Evolutionary conservation across 2,888 invertebrate genomes (phyloP).

Genomic region (Scaptomyza caliginosa): DNA sequence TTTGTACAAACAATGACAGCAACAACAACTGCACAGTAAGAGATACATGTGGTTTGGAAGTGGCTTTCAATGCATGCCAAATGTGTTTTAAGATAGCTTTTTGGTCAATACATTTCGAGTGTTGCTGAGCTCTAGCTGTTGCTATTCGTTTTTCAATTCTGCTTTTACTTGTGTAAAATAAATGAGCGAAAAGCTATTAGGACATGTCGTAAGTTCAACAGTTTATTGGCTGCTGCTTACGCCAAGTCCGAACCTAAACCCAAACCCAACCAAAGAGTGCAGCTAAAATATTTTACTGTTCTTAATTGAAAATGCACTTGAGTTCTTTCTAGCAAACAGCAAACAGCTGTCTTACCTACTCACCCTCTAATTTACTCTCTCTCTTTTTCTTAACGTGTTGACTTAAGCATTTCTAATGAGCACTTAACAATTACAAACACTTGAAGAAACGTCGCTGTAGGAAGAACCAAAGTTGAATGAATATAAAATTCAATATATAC

Average conservation of each 20-base stretch:
- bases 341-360: constrained; percentile 4
- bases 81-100: constrained; percentile 37
- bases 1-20: constrained; percentile 3
- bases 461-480: no score
- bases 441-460: neutral
- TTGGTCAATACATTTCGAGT: constrained; percentile 32
- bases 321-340: constrained; percentile 6
- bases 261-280: constrained; percentile 29
- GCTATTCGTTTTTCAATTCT: constrained; percentile 10
- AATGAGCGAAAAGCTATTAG: constrained; percentile 70
- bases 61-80: constrained; percentile 48
- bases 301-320: constrained; percentile 76
- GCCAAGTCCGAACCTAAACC: neutral
- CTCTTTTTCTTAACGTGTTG: constrained; percentile 7
- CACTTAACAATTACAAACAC: constrained; percentile 69
- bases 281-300: constrained; percentile 72
- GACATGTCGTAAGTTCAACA: constrained; percentile 65
- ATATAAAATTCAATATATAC: no score
- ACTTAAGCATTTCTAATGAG: constrained; percentile 73
- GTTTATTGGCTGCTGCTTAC: constrained; percentile 66
- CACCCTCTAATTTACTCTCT: neutral
- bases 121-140: constrained; percentile 27
- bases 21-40: neutral
- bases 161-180: constrained; percentile 10
- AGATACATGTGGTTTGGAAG: constrained; percentile 27